Evolutionary conservation across 1,140 invertebrate species (phyloP), one percentile per base, ranked within the genome.

Genomic region (Stenopsyche tienmushanensis): DNA sequence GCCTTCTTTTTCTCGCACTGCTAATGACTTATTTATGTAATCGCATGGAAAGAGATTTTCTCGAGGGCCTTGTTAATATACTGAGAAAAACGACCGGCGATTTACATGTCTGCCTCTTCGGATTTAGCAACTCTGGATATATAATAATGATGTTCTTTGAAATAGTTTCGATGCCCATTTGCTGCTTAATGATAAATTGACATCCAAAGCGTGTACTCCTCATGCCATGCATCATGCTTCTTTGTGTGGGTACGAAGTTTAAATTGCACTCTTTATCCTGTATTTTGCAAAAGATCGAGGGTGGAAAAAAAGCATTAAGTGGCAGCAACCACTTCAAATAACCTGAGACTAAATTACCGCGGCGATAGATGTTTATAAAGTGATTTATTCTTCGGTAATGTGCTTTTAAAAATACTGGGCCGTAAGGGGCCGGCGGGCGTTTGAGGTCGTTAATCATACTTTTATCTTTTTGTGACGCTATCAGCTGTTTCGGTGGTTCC

Each of bases 391-490:
- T 63, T 55, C 62, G 49, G 64, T 69, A 69, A 69, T 69, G 67
- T 69, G 63, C 63, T 65, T 69, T 68, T 62, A 57, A 58, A 69
- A 65, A 69, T 25, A 41, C 3, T 24, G n/a, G 17, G 5, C 53
- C 13, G 26, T 17, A 34, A 25, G 62, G 34, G 58, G 52, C 39
- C 24, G 50, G 45, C 29, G 54, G 65, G 58, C 45, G 53, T 57
- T 57, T 26, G 29, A 39, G 26, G 63, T 64, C 63, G 77, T 80
- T 77, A 77, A 79, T 81, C 76, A 78, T 77, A 76, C 76, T 80
- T 78, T 80, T 81, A 80, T 81, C 79, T 81, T 81, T 78, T 79
- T 80, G 75, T 80, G 79, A 81, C 79, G 78, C 74, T 81, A 81
- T 81, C 78, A 72, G 73, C 64, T 73, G 64, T 75, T 53, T 72